Percentiles rank a stretch among this genome's conserved stretches.
phyloP scores from a whole-genome alignment of 1,140 invertebrate genomes.

The Lasioglossum albipes region DNA sequence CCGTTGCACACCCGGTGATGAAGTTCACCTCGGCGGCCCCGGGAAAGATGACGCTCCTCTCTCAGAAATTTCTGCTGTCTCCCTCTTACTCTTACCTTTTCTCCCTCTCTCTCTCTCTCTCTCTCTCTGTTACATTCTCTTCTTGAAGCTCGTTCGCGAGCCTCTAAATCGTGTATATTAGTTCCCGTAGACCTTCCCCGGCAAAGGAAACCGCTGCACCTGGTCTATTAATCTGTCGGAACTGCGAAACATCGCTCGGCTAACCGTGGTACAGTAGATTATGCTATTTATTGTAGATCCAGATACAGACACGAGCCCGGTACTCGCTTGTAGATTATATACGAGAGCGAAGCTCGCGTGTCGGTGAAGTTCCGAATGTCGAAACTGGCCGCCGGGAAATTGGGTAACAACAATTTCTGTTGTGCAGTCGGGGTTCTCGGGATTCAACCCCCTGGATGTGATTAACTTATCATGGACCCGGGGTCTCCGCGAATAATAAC shows the following conservation, averaged over 20 bases:
- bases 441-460: background rate
- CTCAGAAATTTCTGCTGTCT: no score
- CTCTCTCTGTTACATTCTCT: background rate
- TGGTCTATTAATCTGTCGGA: background rate
- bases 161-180: no score
- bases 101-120: no score
- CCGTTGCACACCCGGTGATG: constrained; percentile 45
- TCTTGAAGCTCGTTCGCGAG: no score
- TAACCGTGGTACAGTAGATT: background rate
- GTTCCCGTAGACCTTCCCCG: no score
- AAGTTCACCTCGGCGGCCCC: constrained; percentile 46
- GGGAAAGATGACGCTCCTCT: constrained; percentile 16
- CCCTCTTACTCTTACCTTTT: no score
- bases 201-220: background rate
- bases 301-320: no score
- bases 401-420: background rate
- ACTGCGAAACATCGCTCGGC: background rate
- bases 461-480: background rate
- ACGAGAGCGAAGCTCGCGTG: no score
- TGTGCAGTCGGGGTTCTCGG: background rate
- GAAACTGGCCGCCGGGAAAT: background rate
- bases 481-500: no score
- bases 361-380: background rate
- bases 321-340: no score
- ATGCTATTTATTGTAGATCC: background rate